Base-by-base conservation (phyloP, 2,797 vertebrate species). In the Emys orbicularis region DNA sequence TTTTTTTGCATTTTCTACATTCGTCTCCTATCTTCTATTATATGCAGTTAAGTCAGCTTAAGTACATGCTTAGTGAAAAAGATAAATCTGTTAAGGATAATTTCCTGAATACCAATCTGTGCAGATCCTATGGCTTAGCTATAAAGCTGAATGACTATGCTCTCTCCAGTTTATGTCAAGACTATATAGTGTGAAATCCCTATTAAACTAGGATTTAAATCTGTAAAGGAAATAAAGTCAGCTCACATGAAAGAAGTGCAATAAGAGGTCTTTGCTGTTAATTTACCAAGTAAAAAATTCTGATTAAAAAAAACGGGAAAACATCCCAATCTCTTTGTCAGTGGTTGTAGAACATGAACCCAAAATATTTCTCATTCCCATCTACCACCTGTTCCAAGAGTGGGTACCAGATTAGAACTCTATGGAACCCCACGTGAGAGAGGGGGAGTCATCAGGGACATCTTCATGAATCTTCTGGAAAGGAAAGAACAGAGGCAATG, bases 131-230 rank as follows among this genome's bases (percentile, higher is more conserved):
- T 34, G 77, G 53, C 81, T 97, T 93, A 86, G 79, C 85, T 90
- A 50, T 96, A 34, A 96, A 96, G 37, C 44, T 94, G 88, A 95
- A 96, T 95, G 82, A 94, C 81, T 96, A 3, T 76, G 49, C 79
- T 92, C 95, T 89, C 61, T 85, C 81, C 31, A 72, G 21, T 92
- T 95, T 83, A 19, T 94, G 52, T 85, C 74, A 93, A 74, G 37
- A 81, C 41, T 94, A 54, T 90, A 57, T 52, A 59, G 82, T 83
- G 76, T 90, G 76, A 93, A 93, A 87, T 93, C 0, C 0, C 37
- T 90, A 97, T 92, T 84, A 93, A 96, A 86, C 47, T 80, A 11
- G 56, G 53, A 79, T 90, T 91, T 79, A 91, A 97, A 94, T 77
- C 12, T 81, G 37, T 79, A 84, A 92, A 95, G 84, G 76, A 96